Conservation (phyloP, 2,888 invertebrate species). For the Eupithecia abbreviata region DNA sequence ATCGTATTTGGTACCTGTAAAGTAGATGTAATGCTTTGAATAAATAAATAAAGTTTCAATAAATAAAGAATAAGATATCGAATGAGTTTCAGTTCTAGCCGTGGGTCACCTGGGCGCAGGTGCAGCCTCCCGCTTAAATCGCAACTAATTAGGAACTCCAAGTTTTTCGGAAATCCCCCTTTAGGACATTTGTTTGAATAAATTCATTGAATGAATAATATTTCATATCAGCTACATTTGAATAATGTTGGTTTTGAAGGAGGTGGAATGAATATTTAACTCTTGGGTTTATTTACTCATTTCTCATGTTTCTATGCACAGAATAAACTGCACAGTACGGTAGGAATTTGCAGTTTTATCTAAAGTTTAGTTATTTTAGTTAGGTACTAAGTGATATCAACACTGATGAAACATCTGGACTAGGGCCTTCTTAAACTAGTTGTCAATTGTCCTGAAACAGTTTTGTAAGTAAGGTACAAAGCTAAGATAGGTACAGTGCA, state of each 20-base stretch:
- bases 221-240: slow-evolving; percentile 13
- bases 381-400: too few species aligned
- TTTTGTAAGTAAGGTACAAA: background rate
- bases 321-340: background rate
- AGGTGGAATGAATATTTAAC: background rate
- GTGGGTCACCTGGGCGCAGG: slow-evolving; percentile 25
- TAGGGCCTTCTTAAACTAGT: too few species aligned
- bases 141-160: slow-evolving; percentile 39
- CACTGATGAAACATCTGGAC: too few species aligned
- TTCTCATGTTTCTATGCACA: background rate
- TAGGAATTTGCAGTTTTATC: background rate
- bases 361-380: background rate
- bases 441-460: too few species aligned
- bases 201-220: slow-evolving; percentile 25
- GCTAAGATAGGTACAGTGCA: background rate
- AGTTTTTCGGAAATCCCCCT: slow-evolving; percentile 25
- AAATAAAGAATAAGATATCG: background rate
- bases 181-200: slow-evolving; percentile 34
- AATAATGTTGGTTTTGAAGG: background rate
- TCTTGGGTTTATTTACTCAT: background rate
- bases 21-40: too few species aligned
- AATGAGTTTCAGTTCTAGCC: slow-evolving; percentile 20
- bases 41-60: background rate
- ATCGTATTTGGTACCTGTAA: too few species aligned
- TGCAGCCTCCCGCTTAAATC: slow-evolving; percentile 30